phyloP scores from a whole-genome alignment of 2,888 invertebrate genomes.

The Lasioglossum morio region DNA sequence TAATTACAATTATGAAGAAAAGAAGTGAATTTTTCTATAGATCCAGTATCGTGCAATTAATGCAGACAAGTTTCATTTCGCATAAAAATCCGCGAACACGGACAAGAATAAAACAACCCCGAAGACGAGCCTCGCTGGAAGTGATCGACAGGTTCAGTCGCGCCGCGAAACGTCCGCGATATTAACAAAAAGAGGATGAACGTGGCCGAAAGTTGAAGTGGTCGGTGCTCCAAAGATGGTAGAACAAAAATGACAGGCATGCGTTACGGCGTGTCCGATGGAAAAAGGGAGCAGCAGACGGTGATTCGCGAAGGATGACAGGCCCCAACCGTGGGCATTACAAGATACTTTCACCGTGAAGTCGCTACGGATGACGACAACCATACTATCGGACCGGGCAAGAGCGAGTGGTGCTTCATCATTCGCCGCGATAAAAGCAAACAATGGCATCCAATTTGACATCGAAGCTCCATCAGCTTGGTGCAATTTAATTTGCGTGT shows the following conservation, averaged over 20 bases:
- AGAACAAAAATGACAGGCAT: neutral
- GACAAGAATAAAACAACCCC: too few relatives aligned
- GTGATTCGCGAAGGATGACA: neutral
- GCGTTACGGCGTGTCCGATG: neutral
- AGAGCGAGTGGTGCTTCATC: conserved; percentile 9
- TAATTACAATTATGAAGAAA: too few relatives aligned
- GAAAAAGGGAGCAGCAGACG: neutral
- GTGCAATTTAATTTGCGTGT: conserved; percentile 37
- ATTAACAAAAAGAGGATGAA: neutral
- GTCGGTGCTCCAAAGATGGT: neutral
- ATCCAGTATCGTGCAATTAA: too few relatives aligned
- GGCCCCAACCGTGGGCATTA: neutral
- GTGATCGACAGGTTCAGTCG: too few relatives aligned
- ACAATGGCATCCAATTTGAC: conserved; percentile 10
- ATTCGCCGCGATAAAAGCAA: conserved; percentile 21
- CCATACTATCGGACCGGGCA: neutral
- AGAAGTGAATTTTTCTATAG: too few relatives aligned
- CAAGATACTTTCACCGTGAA: conserved; percentile 1
- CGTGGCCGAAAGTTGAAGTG: neutral
- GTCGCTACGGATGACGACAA: neutral
- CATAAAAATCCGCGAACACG: too few relatives aligned
- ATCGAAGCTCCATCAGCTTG: conserved; percentile 22
- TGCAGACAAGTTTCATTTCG: too few relatives aligned
- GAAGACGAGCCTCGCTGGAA: too few relatives aligned
- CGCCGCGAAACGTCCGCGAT: too few relatives aligned